Base-by-base conservation (phyloP, 2,888 invertebrate species). In the Vandiemenella viatica region DNA sequence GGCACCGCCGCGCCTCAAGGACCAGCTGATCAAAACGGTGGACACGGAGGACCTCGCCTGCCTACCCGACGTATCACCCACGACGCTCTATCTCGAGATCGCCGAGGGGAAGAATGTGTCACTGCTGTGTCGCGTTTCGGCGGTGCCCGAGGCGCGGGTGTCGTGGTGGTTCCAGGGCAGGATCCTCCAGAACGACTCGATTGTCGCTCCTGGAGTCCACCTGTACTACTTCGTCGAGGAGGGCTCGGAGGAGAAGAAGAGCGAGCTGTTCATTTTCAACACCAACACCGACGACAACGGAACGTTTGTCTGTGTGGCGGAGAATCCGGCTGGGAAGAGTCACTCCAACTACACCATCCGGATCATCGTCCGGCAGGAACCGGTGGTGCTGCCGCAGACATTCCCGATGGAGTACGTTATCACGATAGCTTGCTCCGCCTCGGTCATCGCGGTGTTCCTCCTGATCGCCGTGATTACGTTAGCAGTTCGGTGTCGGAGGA, bases 271-370 rank as follows among this genome's bases (percentile, higher is more conserved):
- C 60, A 82, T 88, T 58, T 79, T 79, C 60, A 83, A 84, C 62
- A 79, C 83, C 18, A 80, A 79, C 23, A 74, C 74, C 37, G 83
- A 83, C 55, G 86, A 89, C 62, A 88, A 89, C 60, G 90, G 90
- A 5, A 85, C 83, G 7, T 90, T 87, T 63, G 76, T 83, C 4
- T 92, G 91, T 64, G 73, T 83, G 13, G 90, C 90, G 0, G 85
- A 86, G 61, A 91, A 91, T 63, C 76, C 80, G 15, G 91, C 90
- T 0, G 91, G 91, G 13, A 75, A 73, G 50, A 75, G 80, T 0
- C 79, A 77, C 56, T 80, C 83, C 50, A 90, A 91, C 65, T 85
- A 86, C 58, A 88, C 90, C 1, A 73, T 91, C 55, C 73, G 79
- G 54, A 77, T 87, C 43, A 73, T 85, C 55, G 72, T 82, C 59